Percentiles rank a stretch among this genome's conserved stretches.
phyloP scores from a whole-genome alignment of 1,140 invertebrate genomes.

The Euborellia annulipes region DNA sequence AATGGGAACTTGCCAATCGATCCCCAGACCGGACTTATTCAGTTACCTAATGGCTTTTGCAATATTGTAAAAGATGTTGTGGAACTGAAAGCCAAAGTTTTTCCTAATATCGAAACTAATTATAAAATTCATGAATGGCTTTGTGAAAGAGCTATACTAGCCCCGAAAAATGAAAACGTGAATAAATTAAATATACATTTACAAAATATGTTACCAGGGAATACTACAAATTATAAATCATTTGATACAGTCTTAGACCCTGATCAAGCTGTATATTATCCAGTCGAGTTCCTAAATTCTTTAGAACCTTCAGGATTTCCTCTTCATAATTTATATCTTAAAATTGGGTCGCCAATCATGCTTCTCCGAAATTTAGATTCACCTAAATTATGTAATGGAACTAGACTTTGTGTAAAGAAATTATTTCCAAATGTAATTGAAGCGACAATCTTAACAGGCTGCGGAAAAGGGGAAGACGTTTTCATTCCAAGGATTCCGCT shows the following conservation, averaged over 20 bases:
- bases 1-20: constrained; percentile 12
- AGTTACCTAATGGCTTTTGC: constrained; percentile 14
- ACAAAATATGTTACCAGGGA: constrained; percentile 8
- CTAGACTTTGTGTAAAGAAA: constrained; percentile 25
- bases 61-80: constrained; percentile 18
- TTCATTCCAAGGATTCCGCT: constrained; percentile 27
- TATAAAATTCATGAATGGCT: constrained; percentile 25
- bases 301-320: too few relatives aligned
- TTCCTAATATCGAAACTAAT: constrained; percentile 24
- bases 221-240: constrained; percentile 9
- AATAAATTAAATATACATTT: constrained; percentile 17
- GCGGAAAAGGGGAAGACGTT: constrained; percentile 28
- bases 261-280: too few relatives aligned
- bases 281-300: too few relatives aligned
- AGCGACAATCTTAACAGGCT: constrained; percentile 27
- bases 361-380: constrained; percentile 24
- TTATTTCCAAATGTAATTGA: constrained; percentile 26
- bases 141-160: constrained; percentile 23
- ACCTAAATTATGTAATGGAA: constrained; percentile 29
- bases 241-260: constrained; percentile 6
- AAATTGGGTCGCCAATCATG: too few relatives aligned
- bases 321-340: constrained; percentile 16
- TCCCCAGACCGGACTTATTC: constrained; percentile 4
- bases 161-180: constrained; percentile 26
- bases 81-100: constrained; percentile 25